Conservation (phyloP, 2,797 vertebrate species). For the Synanceia verrucosa region DNA sequence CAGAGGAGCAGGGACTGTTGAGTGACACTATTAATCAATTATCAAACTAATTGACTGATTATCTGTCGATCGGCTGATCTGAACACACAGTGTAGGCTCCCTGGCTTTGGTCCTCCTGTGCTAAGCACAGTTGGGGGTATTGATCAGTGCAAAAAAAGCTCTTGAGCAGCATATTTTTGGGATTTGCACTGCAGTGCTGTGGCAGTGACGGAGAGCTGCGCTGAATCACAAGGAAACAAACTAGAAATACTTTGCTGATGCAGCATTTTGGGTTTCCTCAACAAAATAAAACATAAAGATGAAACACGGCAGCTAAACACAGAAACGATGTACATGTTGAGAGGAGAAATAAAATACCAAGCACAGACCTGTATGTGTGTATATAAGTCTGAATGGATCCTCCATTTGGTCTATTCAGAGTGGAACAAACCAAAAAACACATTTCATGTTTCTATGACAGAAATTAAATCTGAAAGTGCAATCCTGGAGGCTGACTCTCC, state of each 20-base stretch:
- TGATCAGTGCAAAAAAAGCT: constrained; percentile 27
- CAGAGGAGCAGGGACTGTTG: background rate
- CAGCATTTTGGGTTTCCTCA: background rate
- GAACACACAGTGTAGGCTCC: constrained; percentile 1
- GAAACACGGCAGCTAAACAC: background rate
- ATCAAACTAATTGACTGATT: background rate
- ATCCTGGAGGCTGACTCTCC: constrained; percentile 26
- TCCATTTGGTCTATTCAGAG: constrained; percentile 3
- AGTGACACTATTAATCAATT: background rate
- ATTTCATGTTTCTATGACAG: constrained; percentile 14
- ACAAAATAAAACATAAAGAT: background rate
- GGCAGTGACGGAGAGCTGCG: constrained; percentile 27
- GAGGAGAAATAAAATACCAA: background rate
- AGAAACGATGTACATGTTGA: background rate
- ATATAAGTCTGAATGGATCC: background rate
- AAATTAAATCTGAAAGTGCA: constrained; percentile 35
- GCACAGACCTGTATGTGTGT: no score
- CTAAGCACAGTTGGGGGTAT: constrained; percentile 40
- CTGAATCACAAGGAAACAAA: constrained; percentile 32
- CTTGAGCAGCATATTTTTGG: constrained; percentile 43
- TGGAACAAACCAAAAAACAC: background rate
- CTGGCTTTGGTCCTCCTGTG: constrained; percentile 28
- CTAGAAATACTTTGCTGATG: constrained; percentile 9
- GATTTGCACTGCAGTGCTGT: constrained; percentile 41
- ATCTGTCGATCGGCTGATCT: background rate